These are phyloP conservation scores for Neosilurus hyrtlii DNA, from an alignment of 2,797 vertebrate species.

Conservation along the genomic window DNA sequence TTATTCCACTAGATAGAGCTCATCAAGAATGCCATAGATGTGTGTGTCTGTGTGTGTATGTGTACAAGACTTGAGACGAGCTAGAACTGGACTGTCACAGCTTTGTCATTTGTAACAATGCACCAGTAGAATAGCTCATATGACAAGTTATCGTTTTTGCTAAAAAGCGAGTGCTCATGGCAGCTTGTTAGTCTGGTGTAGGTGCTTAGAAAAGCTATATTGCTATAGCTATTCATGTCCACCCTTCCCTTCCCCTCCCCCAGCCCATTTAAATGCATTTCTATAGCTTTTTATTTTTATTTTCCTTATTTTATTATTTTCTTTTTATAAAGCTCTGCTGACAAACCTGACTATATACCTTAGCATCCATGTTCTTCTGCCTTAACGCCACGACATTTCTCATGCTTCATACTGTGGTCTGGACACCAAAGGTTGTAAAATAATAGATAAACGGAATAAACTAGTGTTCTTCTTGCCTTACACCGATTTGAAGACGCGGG, in stretches of 20 bases:
- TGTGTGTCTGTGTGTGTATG: constrained; percentile 18
- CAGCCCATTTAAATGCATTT: constrained; percentile 1
- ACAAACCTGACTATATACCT: constrained; percentile 29
- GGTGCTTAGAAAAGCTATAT: constrained; percentile 25
- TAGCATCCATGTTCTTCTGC: constrained; percentile 52
- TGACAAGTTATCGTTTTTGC: constrained; percentile 6
- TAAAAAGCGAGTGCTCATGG: constrained; percentile 23
- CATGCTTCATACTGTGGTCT: constrained; percentile 48
- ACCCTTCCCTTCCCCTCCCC: not conserved
- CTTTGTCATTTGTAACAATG: constrained; percentile 12
- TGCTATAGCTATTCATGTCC: constrained; percentile 25
- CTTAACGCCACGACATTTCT: constrained; percentile 55
- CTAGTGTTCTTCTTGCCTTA: constrained; percentile 57
- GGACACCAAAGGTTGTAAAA: constrained; percentile 55
- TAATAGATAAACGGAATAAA: constrained; percentile 28
- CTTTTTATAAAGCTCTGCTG: not conserved
- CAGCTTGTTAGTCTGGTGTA: constrained; percentile 45
- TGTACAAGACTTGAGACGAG: constrained; percentile 24
- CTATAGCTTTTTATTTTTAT: not conserved
- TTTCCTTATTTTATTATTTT: not conserved
- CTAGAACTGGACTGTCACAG: constrained; percentile 44
- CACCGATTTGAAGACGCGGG: constrained; percentile 17
- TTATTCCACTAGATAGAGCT: constrained; percentile 49
- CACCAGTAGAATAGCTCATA: constrained; percentile 29
- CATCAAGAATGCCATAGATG: constrained; percentile 21